Base-by-base conservation (phyloP, 1,140 invertebrate species). In the Leptopilina clavipes region DNA sequence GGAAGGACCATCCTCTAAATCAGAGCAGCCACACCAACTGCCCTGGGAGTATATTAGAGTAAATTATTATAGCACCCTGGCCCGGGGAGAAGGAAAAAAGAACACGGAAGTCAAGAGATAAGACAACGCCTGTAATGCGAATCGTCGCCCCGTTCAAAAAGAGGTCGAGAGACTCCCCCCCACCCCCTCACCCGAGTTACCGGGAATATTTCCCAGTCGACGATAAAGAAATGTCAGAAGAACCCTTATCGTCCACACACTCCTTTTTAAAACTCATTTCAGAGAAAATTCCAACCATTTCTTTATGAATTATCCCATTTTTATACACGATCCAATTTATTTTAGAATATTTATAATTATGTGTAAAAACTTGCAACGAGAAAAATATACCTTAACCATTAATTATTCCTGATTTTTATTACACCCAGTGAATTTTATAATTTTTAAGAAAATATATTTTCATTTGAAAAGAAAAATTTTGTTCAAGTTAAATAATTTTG, bases 21-120 rank as follows among this genome's bases (percentile, higher is more conserved):
- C 78, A 80, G 78, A 76, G 77, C 79, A 82, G 77, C 76, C 77
- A 78, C 81, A 80, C 81, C 75, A 77, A 82, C 77, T 79, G 76
- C 80, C 79, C 76, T 75, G 81, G 77, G 76, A 82, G 81, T 80
- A 80, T 80, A 82, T 82, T 82, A 82, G 73, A 77, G 81, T 78
- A 80, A 80, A 82, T 82, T 82, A 82, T 82, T 79, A 78, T 79
- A 73, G 76, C 78, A 77, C 81, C 78, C 73, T 82, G 76, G 74
- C 78, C 78, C 70, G 48, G 78, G 81, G 75, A 76, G 31, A 37
- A 40, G 37, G 37, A 78, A 79, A 82, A 82, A 82, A 79, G 75
- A 73, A 73, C 76, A 70, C 70, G 25, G 70, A 43, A 72, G 65
- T 25, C 59, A 7, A 48, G 40, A 82, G 79, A 82, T 82, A 82